These are phyloP conservation scores for Eospalax fontanierii DNA, from an alignment of 2,797 vertebrate genomes.

Conservation along the genomic window DNA sequence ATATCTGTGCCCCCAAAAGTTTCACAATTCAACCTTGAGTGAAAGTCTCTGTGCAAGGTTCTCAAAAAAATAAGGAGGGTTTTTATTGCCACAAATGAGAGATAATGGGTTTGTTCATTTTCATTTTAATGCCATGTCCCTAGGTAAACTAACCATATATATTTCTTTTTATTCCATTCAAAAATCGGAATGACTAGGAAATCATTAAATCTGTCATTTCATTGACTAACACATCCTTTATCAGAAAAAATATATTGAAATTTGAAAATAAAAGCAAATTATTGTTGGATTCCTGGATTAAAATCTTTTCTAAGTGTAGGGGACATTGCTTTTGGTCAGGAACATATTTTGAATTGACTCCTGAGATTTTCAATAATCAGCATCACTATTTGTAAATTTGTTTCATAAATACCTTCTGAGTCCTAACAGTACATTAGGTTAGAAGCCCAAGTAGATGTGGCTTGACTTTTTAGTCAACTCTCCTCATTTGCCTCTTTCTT, in stretches of 20 bases:
- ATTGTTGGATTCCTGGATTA: neutral
- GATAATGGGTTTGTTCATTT: conserved; percentile 32
- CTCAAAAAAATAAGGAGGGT: neutral
- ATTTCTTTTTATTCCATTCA: conserved; percentile 43
- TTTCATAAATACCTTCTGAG: neutral
- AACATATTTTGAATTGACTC: neutral
- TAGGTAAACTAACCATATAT: neutral
- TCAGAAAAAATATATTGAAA: neutral
- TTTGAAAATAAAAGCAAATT: neutral
- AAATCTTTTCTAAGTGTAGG: conserved; percentile 3
- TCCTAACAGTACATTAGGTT: neutral
- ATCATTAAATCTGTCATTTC: neutral
- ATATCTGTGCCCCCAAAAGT: conserved; percentile 65
- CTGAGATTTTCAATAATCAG: neutral
- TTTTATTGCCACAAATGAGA: neutral
- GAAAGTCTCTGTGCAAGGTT: conserved; percentile 44
- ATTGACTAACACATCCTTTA: neutral
- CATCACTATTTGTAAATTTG: neutral
- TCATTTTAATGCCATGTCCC: neutral
- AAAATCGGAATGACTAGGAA: neutral
- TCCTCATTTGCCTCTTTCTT: neutral
- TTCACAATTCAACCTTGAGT: conserved; percentile 52
- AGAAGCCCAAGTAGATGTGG: neutral
- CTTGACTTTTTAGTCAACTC: neutral
- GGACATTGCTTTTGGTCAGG: neutral